A percentile compares a stretch with the other conserved stretches of the same genome.
These are phyloP conservation scores for Drosophila neoperkinsi DNA, from an alignment of 2,888 invertebrate species.

Conservation along the genomic window DNA sequence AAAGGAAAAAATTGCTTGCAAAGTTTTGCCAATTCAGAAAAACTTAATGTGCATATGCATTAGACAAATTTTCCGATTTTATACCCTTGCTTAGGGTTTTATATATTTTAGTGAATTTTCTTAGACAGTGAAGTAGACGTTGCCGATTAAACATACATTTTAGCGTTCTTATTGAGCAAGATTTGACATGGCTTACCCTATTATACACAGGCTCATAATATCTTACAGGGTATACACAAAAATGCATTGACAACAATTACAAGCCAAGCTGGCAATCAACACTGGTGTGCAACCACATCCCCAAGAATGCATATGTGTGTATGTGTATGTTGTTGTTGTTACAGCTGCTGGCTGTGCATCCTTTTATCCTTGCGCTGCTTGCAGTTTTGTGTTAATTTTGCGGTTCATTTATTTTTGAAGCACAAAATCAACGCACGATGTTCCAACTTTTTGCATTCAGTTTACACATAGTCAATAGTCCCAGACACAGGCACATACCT, in stretches of 20 bases:
- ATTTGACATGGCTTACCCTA: background rate
- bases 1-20: background rate
- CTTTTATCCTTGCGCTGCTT: constrained; percentile 22
- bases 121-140: background rate
- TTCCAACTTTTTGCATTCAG: constrained; percentile 70
- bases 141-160: background rate
- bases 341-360: constrained; percentile 12
- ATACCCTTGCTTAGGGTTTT: background rate
- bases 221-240: constrained; percentile 12
- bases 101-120: background rate
- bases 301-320: background rate
- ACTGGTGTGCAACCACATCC: constrained; percentile 5
- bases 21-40: background rate
- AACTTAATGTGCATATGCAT: background rate
- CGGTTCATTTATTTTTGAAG: constrained; percentile 68
- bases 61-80: background rate
- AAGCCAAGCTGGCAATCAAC: constrained; percentile 35
- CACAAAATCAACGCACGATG: constrained; percentile 68
- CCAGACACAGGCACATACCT: constrained; percentile 60
- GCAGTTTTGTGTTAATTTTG: constrained; percentile 56
- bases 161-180: background rate
- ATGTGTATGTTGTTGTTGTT: background rate
- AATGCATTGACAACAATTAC: constrained; percentile 44
- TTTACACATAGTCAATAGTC: constrained; percentile 66
- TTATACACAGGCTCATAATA: too few species aligned